phyloP scores from a whole-genome alignment of 2,888 invertebrate genomes.

The Lepidonotus clava region DNA sequence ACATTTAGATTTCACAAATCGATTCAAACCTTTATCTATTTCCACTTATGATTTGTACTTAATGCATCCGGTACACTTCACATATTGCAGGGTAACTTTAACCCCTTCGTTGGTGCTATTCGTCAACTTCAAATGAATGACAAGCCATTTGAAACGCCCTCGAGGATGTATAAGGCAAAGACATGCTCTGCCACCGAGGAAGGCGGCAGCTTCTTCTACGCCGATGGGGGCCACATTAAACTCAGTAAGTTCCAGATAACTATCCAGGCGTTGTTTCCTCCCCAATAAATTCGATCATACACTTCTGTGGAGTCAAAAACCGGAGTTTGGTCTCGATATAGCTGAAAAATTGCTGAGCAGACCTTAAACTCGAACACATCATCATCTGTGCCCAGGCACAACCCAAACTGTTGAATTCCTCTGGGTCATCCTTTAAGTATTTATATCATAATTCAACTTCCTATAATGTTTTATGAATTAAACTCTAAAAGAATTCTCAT shows the following conservation, averaged over 20 bases:
- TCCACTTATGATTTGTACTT: not conserved
- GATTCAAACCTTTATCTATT: no score
- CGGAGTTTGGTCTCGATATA: no score
- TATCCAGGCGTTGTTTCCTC: no score
- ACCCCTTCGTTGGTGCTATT: slow-evolving; percentile 89
- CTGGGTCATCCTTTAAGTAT: no score
- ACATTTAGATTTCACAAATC: no score
- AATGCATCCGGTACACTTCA: not conserved
- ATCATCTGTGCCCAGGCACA: no score
- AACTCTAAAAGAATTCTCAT: not conserved
- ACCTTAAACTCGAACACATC: no score
- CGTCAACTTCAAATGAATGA: slow-evolving; percentile 86
- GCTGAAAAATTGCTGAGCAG: no score
- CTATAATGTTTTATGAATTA: not conserved
- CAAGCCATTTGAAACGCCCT: slow-evolving; percentile 84
- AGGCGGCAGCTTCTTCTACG: slow-evolving; percentile 91
- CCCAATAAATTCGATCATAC: no score
- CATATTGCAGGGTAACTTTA: not conserved
- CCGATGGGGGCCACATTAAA: slow-evolving; percentile 86
- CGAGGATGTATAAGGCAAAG: slow-evolving; percentile 77
- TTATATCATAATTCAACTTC: no score
- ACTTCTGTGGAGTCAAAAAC: no score
- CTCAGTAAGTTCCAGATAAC: slow-evolving; percentile 84
- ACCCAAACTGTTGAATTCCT: no score
- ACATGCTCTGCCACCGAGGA: slow-evolving; percentile 91